Evolutionary conservation across 2,113 vertebrate genomes (phyloP), one percentile per base, ranked within the genome.

Genomic region (Empidonax traillii): DNA sequence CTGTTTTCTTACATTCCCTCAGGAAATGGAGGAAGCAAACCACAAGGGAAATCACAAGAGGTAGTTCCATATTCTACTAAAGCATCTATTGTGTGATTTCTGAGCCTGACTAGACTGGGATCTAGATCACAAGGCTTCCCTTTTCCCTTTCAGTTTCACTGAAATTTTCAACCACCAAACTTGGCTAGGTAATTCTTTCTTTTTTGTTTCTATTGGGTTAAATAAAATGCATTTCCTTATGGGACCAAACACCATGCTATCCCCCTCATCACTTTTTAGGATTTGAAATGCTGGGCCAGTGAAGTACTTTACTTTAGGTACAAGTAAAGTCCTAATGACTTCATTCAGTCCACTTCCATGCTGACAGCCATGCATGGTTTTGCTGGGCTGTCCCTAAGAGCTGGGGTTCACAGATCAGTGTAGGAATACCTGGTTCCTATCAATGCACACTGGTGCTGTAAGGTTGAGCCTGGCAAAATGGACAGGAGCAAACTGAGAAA

Each of bases 401-500:
- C 47, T 76, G 58, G 33, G 47, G 30, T 14, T 88, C 18, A 30
- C 28, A 84, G 24, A 59, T 4, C 43, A 41, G 6, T 16, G 15
- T 30, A 67, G 55, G 53, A 81, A 44, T 63, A 85, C 20, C 65
- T 55, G 39, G 10, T 59, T 91, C 46, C 55, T 81, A 9, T 18
- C 0, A 0, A 53, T 10, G 55, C 12, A 21, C 23, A 21, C 14
- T 13, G 33, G 56, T 2, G 12, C 35, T 44, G 22, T 47, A 67
- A 85, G 47, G 46, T 46, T 74, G 33, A 83, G 30, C 46, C 27
- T 73, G 55, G 59, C 31, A 62, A 80, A 94, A 62, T 0, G 1
- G 19, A 67, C 46, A 73, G 44, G 24, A 81, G 14, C 10, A 18
- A 84, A 59, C 8, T 9, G 16, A 71, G 35, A 75, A 92, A 65